A percentile compares a stretch with the other conserved stretches of the same genome.
These are phyloP conservation scores for Prionace glauca DNA, from an alignment of 2,797 vertebrate genomes.

Conservation along the genomic window DNA sequence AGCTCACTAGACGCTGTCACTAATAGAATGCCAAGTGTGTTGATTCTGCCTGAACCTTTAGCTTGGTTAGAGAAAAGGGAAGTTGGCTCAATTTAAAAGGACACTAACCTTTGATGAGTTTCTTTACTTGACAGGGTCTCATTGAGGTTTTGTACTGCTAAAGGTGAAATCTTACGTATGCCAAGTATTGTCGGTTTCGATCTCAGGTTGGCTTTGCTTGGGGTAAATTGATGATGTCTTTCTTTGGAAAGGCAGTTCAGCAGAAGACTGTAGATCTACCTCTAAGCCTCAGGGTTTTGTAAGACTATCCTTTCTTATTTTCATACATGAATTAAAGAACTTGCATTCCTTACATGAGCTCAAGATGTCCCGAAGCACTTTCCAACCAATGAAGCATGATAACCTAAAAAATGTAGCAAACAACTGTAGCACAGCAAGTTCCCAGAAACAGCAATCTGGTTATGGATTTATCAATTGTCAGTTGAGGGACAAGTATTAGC, in stretches of 20 bases:
- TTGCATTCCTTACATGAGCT: background rate
- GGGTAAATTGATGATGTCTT: background rate
- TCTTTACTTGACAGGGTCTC: background rate
- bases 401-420: background rate
- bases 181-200: background rate
- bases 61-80: background rate
- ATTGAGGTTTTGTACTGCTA: background rate
- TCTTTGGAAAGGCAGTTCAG: background rate
- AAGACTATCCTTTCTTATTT: background rate
- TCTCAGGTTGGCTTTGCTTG: conserved; percentile 15
- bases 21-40: background rate
- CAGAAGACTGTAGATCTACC: conserved; percentile 6
- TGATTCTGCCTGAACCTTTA: background rate
- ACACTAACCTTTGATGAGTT: background rate
- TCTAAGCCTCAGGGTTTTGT: background rate
- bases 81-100: background rate
- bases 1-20: background rate
- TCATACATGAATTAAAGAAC: background rate
- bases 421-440: background rate
- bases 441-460: background rate
- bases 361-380: background rate
- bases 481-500: background rate
- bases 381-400: background rate
- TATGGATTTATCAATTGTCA: background rate
- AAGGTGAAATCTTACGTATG: background rate